These are phyloP conservation scores for Fundulus diaphanus DNA, from an alignment of 2,797 vertebrate genomes.

Conservation along the genomic window DNA sequence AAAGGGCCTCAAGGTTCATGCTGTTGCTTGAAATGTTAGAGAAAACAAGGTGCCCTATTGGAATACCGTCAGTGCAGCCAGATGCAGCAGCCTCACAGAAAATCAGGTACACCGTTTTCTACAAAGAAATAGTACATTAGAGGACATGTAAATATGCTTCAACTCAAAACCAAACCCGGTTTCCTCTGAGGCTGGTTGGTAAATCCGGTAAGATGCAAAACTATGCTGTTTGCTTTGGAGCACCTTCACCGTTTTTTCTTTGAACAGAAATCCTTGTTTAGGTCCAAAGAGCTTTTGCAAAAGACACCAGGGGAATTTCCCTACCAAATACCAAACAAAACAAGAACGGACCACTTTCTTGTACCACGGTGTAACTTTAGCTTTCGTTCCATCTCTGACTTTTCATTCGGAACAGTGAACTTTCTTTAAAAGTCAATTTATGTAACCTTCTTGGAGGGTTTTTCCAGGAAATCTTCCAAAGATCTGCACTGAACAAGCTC, in stretches of 20 bases:
- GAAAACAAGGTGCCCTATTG: not conserved
- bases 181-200: not conserved
- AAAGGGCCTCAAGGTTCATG: too few relatives aligned
- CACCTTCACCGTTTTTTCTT: slow-evolving; percentile 4
- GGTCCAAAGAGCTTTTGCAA: not conserved
- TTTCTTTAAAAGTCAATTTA: slow-evolving; percentile 31
- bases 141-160: not conserved
- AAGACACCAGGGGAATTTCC: not conserved
- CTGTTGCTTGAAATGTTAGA: too few relatives aligned
- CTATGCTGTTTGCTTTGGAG: not conserved
- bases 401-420: slow-evolving; percentile 30
- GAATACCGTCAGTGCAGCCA: not conserved
- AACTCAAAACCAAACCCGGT: not conserved
- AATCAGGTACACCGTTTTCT: not conserved
- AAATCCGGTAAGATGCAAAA: not conserved
- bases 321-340: not conserved
- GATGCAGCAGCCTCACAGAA: not conserved
- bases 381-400: not conserved
- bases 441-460: not conserved
- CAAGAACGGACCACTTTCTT: not conserved
- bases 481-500: slow-evolving; percentile 18
- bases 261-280: slow-evolving; percentile 2
- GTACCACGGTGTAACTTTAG: not conserved
- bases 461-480: slow-evolving; percentile 32
- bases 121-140: not conserved